Evolutionary conservation across 1,140 invertebrate genomes (phyloP), one percentile per base, ranked within the genome.

Genomic region (Colletes gigas): DNA sequence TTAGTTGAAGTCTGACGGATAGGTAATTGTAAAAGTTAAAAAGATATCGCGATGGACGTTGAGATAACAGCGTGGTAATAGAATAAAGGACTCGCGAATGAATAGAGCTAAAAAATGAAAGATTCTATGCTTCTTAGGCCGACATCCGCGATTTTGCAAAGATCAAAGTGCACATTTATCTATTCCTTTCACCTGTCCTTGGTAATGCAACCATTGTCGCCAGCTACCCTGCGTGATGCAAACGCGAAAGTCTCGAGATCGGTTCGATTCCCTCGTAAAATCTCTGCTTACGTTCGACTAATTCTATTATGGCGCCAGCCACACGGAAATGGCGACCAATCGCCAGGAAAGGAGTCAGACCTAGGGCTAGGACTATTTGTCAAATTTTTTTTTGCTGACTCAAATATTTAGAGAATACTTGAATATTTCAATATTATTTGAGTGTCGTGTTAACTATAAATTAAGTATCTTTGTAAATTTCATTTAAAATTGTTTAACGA

Each of bases 141-240:
- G 39, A 17, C 50, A 66, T 21, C 6, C 14, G 8, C 50, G 7
- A 67, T 76, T 68, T 47, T n/a, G 19, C 54, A 68, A 47, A 68
- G 52, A 19, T n/a, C 63, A 30, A 47, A 57, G 63, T 47, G 41
- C 19, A 6, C 50, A 52, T 68, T 76, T 68, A 30, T 50, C 30
- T 74, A 41, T 54, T 75, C 72, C 72, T 75, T 75, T 75, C 72
- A 75, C 60, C 72, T 19, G 47, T 75, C 60, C 72, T 52, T 52
- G 72, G 41, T 14, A 30, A 44, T 44, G 72, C 60, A 55, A 65
- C 65, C 60, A 73, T 65, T 74, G 72, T 65, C 72, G 60, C 44
- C 55, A 14, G 41, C 12, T 44, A 57, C 54, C 39, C 68, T 69
- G 67, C 21, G 68, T 41, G 65, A 67, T 67, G 65, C 65, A 67